Evolutionary conservation across 2,888 invertebrate species (phyloP).

Genomic region (Melanargia galathea): DNA sequence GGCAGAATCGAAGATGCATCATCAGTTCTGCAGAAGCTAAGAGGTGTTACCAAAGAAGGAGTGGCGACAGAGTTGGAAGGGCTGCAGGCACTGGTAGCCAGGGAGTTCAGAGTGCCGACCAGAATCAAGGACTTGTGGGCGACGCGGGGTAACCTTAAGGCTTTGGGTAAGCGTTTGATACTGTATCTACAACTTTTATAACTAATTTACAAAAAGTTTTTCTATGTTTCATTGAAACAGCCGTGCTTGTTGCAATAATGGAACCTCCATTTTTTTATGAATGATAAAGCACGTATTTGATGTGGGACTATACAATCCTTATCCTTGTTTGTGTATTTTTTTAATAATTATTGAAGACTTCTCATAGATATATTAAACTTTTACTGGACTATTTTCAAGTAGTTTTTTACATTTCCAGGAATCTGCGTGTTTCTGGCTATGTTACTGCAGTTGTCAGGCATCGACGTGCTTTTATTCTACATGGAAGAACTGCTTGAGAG

Average conservation of each 20-base stretch:
- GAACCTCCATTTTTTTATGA: no score
- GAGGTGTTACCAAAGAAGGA: slow-evolving; percentile 81
- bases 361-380: background rate
- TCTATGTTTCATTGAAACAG: no score
- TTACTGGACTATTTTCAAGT: background rate
- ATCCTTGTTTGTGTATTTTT: no score
- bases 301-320: no score
- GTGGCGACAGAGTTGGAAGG: slow-evolving; percentile 84
- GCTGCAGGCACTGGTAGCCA: slow-evolving; percentile 61
- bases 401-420: slow-evolving; percentile 47
- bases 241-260: no score
- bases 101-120: slow-evolving; percentile 67
- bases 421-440: slow-evolving; percentile 88
- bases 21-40: slow-evolving; percentile 84
- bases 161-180: slow-evolving; percentile 78
- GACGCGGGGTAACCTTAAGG: slow-evolving; percentile 86
- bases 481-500: slow-evolving; percentile 86
- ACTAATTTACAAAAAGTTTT: no score
- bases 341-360: no score
- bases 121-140: slow-evolving; percentile 84
- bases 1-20: slow-evolving; percentile 83
- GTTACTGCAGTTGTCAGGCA: slow-evolving; percentile 92
- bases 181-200: background rate
- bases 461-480: slow-evolving; percentile 90
- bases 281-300: no score